Evolutionary conservation across 2,797 vertebrate genomes (phyloP).

Genomic region (Cossypha niveicapilla): DNA sequence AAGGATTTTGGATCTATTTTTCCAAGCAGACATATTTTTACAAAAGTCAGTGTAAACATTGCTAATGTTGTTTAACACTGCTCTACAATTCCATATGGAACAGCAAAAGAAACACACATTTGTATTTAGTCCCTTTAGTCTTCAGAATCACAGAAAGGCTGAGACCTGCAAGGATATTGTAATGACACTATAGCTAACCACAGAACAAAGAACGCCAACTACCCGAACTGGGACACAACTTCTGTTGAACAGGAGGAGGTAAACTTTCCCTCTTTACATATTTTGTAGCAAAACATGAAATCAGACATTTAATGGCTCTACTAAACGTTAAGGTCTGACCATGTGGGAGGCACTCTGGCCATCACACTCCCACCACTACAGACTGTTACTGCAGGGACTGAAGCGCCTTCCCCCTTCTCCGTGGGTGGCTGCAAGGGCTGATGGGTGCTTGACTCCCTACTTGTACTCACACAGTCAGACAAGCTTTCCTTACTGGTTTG

Average conservation of each 20-base stretch:
- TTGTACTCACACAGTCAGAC: no score
- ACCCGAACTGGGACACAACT: neutral
- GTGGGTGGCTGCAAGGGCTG: neutral
- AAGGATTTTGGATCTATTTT: neutral
- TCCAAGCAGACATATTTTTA: neutral
- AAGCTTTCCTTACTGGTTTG: neutral
- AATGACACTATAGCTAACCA: neutral
- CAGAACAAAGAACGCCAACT: neutral
- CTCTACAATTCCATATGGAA: neutral
- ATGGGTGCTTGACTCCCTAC: accelerated
- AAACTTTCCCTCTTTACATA: neutral
- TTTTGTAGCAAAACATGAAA: neutral
- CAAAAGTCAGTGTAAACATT: neutral
- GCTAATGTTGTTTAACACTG: neutral
- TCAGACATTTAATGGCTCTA: neutral
- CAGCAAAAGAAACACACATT: neutral
- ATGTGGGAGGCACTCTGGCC: neutral
- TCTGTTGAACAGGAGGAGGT: neutral
- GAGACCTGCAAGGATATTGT: neutral
- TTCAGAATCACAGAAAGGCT: neutral
- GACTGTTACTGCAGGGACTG: no score
- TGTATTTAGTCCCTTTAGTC: neutral
- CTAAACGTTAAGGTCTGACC: neutral
- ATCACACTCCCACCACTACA: neutral
- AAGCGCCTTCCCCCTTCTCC: neutral